Evolutionary conservation across 2,888 invertebrate genomes (phyloP).

Genomic region (Trachelus tabidus): DNA sequence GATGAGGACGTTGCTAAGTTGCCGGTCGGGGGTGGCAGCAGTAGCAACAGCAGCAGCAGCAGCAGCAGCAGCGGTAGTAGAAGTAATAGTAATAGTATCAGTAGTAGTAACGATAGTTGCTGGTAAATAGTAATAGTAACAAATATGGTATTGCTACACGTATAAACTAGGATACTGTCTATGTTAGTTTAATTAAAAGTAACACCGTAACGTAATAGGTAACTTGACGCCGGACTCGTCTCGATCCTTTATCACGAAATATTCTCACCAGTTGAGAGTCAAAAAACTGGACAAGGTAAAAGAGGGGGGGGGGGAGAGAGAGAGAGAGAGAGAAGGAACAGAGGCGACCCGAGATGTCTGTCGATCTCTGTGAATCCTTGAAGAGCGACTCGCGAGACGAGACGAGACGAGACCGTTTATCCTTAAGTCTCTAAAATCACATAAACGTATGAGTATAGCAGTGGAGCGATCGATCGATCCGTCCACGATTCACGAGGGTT

Average conservation of each 20-base stretch:
- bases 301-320: no score
- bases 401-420: constrained; percentile 40
- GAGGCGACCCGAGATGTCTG: no score
- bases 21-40: background rate
- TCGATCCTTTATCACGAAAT: constrained; percentile 20
- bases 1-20: background rate
- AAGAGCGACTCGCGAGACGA: constrained; percentile 13
- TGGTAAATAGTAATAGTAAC: constrained; percentile 32
- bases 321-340: no score
- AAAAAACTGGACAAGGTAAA: no score
- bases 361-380: no score
- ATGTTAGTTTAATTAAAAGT: constrained; percentile 58
- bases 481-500: no score
- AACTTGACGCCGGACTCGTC: constrained; percentile 56
- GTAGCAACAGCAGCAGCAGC: constrained; percentile 12
- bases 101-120: constrained; percentile 21
- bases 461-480: background rate
- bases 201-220: constrained; percentile 61
- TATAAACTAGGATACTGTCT: constrained; percentile 54
- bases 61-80: constrained; percentile 28
- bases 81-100: constrained; percentile 36
- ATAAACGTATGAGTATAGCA: constrained; percentile 56
- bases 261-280: no score
- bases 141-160: constrained; percentile 34
- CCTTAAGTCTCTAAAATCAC: constrained; percentile 61